Evolutionary conservation across 2,888 invertebrate genomes (phyloP), one percentile per base, ranked within the genome.

Genomic region (Thelaira solivaga): DNA sequence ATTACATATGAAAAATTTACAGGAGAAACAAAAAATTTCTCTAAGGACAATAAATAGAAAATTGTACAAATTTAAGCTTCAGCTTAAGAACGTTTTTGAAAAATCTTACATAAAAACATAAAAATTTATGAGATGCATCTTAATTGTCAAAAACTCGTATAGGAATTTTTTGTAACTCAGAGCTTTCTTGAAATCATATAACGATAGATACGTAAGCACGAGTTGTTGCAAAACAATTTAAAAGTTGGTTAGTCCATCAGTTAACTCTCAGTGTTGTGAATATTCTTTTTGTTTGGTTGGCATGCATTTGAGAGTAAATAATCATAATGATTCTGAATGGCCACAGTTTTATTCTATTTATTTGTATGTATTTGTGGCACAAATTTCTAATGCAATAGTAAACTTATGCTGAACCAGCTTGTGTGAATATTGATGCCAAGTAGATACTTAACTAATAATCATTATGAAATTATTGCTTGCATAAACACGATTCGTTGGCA

Each of bases 301-400:
- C n/a, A n/a, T n/a, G n/a, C n/a, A n/a, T n/a, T 65, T 22, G 18
- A 65, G 41, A 65, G 20, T 55, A 34, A 62, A 36, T 41, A 26
- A 34, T 18, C n/a, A 67, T 67, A n/a, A n/a, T 43, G 36, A 36
- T 55, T 26, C 6, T 55, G 24, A 55, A 34, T 34, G 55, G 34
- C 18, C 22, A 13, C 31, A 31, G 22, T 41, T 36, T 24, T 49
- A 26, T 64, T 45, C 11, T n/a, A 49, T 26, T 55, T 55, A 45
- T 61, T 31, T 62, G 45, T n/a, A 49, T 26, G 36, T 55, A 45
- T 61, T 31, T 62, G 45, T 34, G 22, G 34, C 11, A 45, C 16
- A 45, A 62, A 62, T 47, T 34, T 47, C 11, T 34, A 45, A 61
- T n/a, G n/a, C 11, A 34, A 62, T 26, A 24, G 11, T n/a, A 20